Evolutionary conservation across 2,113 vertebrate species (phyloP), one percentile per base, ranked within the genome.

Genomic region (Perccottus glenii): DNA sequence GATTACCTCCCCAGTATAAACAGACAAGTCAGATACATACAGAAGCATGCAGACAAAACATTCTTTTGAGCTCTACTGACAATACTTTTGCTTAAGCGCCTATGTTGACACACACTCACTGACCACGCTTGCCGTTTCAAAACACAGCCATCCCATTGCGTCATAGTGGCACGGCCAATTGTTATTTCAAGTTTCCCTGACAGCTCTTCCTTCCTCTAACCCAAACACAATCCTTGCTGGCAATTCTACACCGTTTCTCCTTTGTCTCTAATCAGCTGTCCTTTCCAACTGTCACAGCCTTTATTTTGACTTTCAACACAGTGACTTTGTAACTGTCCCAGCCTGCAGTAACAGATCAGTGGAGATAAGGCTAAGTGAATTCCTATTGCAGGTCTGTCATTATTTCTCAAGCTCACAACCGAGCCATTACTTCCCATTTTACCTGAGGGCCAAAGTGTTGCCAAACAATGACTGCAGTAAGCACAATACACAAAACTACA

Each of bases 401-500:
- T 84, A 69, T 75, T 5, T 36, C 52, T 49, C 72, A 50, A 69
- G 33, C 88, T 82, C 48, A 46, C 75, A 88, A 78, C 71, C 73
- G 35, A 60, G 62, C 78, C 71, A 81, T 78, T 63, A 65, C 61
- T 88, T 75, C 78, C 71, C 82, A 69, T 82, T 85, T 88, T 63
- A 83, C 83, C 85, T 74, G 56, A 8, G 81, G 82, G 85, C 83
- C 63, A 67, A 64, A 63, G 64, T 70, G 47, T 56, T 38, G 40
- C 43, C 56, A 67, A 56, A 46, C 72, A 74, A 56, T 27, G 10
- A 67, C 72, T 86, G 81, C 40, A 16, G 32, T 75, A 15, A 70
- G 70, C 51, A 57, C 83, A 94, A 94, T 93, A 93, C 89, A 94
- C 92, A 93, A 36, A 38, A 85, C 75, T 44, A 14, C 15, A 5